These are phyloP conservation scores for Scatophagus argus DNA, from an alignment of 2,113 vertebrate genomes.

Conservation along the genomic window DNA sequence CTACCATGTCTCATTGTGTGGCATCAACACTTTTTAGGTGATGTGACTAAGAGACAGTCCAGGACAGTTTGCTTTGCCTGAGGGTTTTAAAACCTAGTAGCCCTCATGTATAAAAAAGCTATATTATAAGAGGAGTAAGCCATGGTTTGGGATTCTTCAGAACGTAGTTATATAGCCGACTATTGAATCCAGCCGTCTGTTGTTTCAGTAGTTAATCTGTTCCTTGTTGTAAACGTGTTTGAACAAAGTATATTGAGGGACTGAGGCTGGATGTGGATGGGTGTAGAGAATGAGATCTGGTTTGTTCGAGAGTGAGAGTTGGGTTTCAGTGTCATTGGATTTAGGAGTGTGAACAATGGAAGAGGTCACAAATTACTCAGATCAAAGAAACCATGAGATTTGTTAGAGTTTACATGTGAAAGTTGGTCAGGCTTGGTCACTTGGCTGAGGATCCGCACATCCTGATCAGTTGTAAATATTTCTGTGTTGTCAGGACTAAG, in stretches of 20 bases:
- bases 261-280: conserved; percentile 4
- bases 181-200: conserved; percentile 1
- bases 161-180: conserved; percentile 16
- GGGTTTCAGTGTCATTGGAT: conserved; percentile 2
- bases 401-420: conserved; percentile 38
- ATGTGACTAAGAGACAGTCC: conserved; percentile 5
- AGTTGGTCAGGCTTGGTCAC: conserved; percentile 43
- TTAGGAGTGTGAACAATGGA: conserved; percentile 16
- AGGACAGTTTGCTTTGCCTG: background rate
- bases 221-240: conserved; percentile 37
- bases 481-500: conserved; percentile 34
- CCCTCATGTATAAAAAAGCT: conserved; percentile 6
- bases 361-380: background rate
- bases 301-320: too few relatives aligned
- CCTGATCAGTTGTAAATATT: conserved; percentile 75
- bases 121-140: conserved; percentile 56
- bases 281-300: background rate
- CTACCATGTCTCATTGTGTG: background rate
- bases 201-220: conserved; percentile 27
- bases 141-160: conserved; percentile 46
- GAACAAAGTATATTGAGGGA: conserved; percentile 24
- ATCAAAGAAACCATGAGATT: conserved; percentile 33
- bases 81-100: conserved; percentile 26
- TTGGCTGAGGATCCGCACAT: conserved; percentile 33
- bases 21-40: background rate